Evolutionary conservation across 2,888 invertebrate species (phyloP), one percentile per base, ranked within the genome.

Genomic region (Zootermopsis nevadensis): DNA sequence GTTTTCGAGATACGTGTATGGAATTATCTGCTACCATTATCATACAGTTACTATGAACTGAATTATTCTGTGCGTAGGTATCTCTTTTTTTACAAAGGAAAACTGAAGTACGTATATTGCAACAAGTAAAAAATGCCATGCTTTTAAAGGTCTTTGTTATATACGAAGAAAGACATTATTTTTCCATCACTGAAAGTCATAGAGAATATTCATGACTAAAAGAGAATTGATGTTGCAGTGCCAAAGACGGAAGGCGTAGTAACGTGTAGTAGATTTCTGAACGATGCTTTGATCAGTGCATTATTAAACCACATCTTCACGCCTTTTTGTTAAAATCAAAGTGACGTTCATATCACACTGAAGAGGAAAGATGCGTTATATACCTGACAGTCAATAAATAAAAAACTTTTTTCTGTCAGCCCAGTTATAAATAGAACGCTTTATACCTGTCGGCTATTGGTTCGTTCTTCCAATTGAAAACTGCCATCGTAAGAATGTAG

Each of bases 261-360:
- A 27, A 69, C 69, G 33, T 31, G 69, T 69, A 69, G 33, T 33
- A 69, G 31, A 22, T 31, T 69, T 69, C 33, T 69, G 69, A 69
- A 69, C 69, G 69, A 69, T 69, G 69, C 69, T 69, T 69, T 69
- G 69, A 69, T 33, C 69, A 33, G 69, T 69, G 69, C 69, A 69
- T 69, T 69, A 69, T 69, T 69, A 69, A 69, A 69, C 69, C 69
- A 15, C 69, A 69, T 69, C 69, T 60, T 60, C 31, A 12, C 69
- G 15, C 69, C 33, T 6, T 33, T 69, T 69, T 33, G 31, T 69
- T 30, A 22, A 30, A 69, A 69, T 69, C 33, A 69, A 33, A 69
- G 69, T 69, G 69, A 33, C 3, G 69, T 69, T 69, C 69, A 69
- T 33, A 69, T 33, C 69, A 33, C 33, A 69, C n/a, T 27, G 60